A percentile compares a stretch with the other conserved stretches of the same genome.
These are phyloP conservation scores for Axis porcinus DNA, from an alignment of 2,113 vertebrate genomes.

Conservation along the genomic window DNA sequence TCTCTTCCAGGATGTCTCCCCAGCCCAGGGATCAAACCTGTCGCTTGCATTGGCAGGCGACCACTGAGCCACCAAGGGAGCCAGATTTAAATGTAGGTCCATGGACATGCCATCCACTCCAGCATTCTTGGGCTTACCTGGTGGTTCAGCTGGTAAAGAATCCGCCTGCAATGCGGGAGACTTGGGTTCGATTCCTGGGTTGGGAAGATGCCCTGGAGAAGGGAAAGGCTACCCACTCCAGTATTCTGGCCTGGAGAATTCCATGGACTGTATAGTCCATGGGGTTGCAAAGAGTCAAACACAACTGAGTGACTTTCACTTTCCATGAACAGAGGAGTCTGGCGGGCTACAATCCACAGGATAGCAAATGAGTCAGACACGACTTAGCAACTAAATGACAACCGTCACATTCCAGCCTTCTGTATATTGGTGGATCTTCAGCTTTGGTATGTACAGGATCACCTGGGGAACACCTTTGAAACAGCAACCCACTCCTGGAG, in stretches of 20 bases:
- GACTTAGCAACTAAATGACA: background rate
- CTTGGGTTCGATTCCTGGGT: background rate
- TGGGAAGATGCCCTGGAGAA: background rate
- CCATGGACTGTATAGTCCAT: background rate
- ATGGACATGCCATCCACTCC: background rate
- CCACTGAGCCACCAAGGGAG: background rate
- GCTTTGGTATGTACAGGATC: background rate
- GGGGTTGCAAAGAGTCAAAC: background rate
- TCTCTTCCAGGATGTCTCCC: background rate
- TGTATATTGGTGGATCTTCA: background rate
- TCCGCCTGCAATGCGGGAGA: background rate
- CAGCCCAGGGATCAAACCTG: background rate
- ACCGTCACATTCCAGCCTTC: background rate
- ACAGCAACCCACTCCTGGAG: background rate
- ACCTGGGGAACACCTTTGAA: background rate
- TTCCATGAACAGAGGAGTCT: background rate
- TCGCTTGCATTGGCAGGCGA: background rate
- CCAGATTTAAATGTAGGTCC: background rate
- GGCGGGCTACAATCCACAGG: background rate
- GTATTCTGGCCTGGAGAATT: background rate
- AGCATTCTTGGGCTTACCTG: background rate
- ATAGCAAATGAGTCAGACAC: background rate
- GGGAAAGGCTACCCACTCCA: background rate
- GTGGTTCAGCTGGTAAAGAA: background rate
- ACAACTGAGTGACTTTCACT: background rate